Evolutionary conservation across 1,140 invertebrate species (phyloP).

Genomic region (Achatina immaculata): DNA sequence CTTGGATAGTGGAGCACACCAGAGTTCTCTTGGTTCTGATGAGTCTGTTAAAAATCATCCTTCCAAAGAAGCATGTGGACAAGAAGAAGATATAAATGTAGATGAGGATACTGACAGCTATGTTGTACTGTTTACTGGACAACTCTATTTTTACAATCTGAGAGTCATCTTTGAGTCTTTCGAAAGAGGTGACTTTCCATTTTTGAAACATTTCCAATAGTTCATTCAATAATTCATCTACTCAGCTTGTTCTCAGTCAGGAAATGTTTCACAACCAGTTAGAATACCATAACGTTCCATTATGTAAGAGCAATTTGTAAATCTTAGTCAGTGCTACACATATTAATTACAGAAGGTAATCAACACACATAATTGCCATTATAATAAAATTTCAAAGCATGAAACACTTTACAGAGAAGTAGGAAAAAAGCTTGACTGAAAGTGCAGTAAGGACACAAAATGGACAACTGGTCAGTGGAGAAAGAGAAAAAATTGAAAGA

Average conservation of each 20-base stretch:
- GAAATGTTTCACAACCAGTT: not conserved
- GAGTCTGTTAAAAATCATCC: conserved; percentile 3
- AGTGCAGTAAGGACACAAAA: too few species aligned
- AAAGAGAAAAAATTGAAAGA: too few species aligned
- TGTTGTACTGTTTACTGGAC: not conserved
- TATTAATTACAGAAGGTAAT: too few species aligned
- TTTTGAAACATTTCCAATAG: not conserved
- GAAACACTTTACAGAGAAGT: too few species aligned
- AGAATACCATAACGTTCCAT: not conserved
- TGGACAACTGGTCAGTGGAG: too few species aligned
- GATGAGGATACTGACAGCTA: not conserved
- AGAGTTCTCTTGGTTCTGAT: too few species aligned
- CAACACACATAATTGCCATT: too few species aligned
- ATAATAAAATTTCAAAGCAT: too few species aligned
- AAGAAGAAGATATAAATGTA: not conserved
- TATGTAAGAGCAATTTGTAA: too few species aligned
- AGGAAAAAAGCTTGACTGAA: too few species aligned
- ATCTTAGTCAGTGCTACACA: too few species aligned
- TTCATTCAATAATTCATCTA: not conserved
- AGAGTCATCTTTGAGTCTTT: not conserved
- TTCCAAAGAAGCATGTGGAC: not conserved
- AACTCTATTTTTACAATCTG: not conserved
- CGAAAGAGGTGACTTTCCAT: not conserved
- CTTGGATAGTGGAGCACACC: not conserved
- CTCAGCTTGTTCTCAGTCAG: not conserved